These are phyloP conservation scores for Rhogogaster chlorosoma DNA, from an alignment of 2,888 invertebrate species.

Conservation along the genomic window DNA sequence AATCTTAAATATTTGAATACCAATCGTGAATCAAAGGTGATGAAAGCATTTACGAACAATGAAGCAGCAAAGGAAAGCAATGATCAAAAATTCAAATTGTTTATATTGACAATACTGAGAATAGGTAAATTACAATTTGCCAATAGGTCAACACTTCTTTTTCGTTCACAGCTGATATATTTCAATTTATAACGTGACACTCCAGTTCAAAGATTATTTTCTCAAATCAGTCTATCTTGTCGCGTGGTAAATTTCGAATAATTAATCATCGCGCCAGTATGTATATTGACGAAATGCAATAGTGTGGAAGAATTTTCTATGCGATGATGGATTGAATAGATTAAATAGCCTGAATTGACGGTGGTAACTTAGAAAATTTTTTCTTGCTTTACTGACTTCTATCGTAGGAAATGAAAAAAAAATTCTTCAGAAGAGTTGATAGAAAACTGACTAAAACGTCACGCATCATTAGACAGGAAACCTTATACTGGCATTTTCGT, in stretches of 20 bases:
- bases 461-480: slow-evolving; percentile 13
- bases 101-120: neutral
- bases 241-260: neutral
- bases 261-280: neutral
- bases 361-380: neutral
- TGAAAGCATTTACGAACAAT: neutral
- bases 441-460: slow-evolving; percentile 5
- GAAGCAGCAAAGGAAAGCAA: neutral
- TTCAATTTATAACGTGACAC: neutral
- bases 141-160: neutral
- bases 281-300: neutral
- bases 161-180: neutral
- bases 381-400: neutral
- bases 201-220: neutral
- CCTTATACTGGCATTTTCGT: neutral
- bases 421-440: neutral
- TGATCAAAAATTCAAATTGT: neutral
- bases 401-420: neutral
- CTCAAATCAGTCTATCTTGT: neutral
- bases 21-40: neutral
- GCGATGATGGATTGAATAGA: neutral
- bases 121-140: neutral
- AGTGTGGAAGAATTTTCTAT: neutral
- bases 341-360: neutral
- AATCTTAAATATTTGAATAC: neutral